phyloP scores from a whole-genome alignment of 2,888 invertebrate genomes.

The Lasioglossum pauxillum region DNA sequence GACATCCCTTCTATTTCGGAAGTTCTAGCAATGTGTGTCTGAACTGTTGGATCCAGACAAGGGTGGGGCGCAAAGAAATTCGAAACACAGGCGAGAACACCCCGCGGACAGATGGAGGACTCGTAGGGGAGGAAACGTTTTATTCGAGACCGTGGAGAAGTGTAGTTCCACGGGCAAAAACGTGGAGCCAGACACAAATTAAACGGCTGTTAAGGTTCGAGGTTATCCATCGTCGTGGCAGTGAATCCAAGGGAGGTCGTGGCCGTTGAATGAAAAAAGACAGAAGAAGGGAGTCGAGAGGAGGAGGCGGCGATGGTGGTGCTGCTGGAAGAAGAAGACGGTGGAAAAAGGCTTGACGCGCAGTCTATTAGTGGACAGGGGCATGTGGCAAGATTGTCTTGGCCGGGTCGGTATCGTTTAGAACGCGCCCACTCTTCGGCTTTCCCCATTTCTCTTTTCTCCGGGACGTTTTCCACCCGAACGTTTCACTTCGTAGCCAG shows the following conservation, averaged over 20 bases:
- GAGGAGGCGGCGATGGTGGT: conserved; percentile 1
- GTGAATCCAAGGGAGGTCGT: conserved; percentile 64
- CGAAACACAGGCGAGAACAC: conserved; percentile 59
- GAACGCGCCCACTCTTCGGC: conserved; percentile 53
- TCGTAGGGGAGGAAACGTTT: conserved; percentile 35
- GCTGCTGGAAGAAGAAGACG: conserved; percentile 21
- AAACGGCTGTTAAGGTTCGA: conserved; percentile 72
- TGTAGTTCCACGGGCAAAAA: conserved; percentile 65
- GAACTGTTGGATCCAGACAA: neutral
- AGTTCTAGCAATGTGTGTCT: neutral
- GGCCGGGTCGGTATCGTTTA: conserved; percentile 50
- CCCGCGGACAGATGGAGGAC: conserved; percentile 36
- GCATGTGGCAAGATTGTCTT: conserved; percentile 73
- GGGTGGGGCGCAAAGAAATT: conserved; percentile 46
- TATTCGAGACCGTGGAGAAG: conserved; percentile 41
- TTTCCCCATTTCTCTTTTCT: conserved; percentile 58
- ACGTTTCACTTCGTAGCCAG: conserved; percentile 57
- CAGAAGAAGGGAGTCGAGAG: neutral
- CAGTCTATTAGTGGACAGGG: conserved; percentile 70
- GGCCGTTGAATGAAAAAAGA: neutral
- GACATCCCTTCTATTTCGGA: neutral
- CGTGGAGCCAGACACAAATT: conserved; percentile 74
- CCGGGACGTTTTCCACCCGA: conserved; percentile 43
- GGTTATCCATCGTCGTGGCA: conserved; percentile 73
- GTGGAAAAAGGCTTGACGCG: conserved; percentile 70